These are phyloP conservation scores for Patella caerulea DNA, from an alignment of 2,888 invertebrate species.

Conservation along the genomic window DNA sequence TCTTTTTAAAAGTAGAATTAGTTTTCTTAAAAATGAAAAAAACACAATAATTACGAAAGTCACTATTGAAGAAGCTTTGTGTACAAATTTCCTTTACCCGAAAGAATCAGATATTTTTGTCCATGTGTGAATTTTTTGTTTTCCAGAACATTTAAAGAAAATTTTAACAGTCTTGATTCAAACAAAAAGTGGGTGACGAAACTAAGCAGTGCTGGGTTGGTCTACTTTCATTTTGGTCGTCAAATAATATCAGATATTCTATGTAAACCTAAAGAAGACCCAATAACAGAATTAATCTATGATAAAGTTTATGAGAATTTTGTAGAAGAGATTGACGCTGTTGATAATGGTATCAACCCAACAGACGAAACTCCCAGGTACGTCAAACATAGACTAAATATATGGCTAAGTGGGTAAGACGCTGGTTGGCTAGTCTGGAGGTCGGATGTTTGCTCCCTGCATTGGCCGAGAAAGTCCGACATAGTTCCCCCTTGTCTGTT, in stretches of 20 bases:
- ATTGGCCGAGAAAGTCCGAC: too few species aligned
- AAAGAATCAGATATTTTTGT: too few species aligned
- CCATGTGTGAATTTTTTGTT: background rate
- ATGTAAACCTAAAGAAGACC: constrained; percentile 43
- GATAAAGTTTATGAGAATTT: constrained; percentile 85
- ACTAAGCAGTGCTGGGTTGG: constrained; percentile 93
- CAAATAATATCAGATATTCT: constrained; percentile 74
- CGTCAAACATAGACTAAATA: background rate
- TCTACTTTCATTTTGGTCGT: constrained; percentile 91
- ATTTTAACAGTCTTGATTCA: constrained; percentile 68
- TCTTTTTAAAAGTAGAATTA: too few species aligned
- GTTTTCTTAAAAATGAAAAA: too few species aligned
- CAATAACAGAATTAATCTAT: constrained; percentile 67
- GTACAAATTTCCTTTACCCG: too few species aligned
- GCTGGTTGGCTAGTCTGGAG: too few species aligned
- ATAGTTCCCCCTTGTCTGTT: too few species aligned
- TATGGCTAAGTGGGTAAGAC: too few species aligned
- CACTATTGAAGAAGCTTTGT: too few species aligned
- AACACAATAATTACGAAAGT: too few species aligned
- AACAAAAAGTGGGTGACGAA: constrained; percentile 74
- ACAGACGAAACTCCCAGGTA: constrained; percentile 75
- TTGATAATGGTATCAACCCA: constrained; percentile 96
- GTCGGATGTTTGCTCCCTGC: too few species aligned
- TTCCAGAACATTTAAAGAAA: constrained; percentile 71
- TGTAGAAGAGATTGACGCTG: constrained; percentile 93